These are phyloP conservation scores for Phalanger gymnotis DNA, from an alignment of 2,797 vertebrate species.

Conservation along the genomic window DNA sequence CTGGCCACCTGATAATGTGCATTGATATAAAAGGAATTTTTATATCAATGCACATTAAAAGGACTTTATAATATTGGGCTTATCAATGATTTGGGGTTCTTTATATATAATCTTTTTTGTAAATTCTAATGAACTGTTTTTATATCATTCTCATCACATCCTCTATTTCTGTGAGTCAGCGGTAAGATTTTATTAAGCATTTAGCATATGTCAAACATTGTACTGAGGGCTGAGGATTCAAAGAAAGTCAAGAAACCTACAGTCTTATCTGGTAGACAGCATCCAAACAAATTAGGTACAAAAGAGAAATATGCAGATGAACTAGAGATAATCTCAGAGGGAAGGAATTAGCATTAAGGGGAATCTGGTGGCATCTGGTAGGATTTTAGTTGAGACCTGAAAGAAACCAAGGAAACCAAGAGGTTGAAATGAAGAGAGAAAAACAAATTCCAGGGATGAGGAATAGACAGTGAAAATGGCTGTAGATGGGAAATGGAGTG, in stretches of 20 bases:
- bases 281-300: not conserved
- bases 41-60: too few species aligned
- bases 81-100: not conserved
- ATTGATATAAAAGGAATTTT: not conserved
- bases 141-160: not conserved
- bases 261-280: not conserved
- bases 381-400: not conserved
- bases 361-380: not conserved
- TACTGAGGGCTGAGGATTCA: not conserved
- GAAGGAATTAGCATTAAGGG: not conserved
- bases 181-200: not conserved
- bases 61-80: not conserved
- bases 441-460: not conserved
- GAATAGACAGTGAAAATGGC: not conserved
- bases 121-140: not conserved
- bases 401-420: not conserved
- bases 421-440: not conserved
- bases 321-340: not conserved
- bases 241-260: not conserved
- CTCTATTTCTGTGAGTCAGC: not conserved
- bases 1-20: not conserved
- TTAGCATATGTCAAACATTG: not conserved
- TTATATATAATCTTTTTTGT: not conserved
- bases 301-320: not conserved
- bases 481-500: not conserved